These are phyloP conservation scores for Mnemiopsis leidyi DNA, from an alignment of 37 sponge, comb jelly and placozoan species.

Conservation along the genomic window DNA sequence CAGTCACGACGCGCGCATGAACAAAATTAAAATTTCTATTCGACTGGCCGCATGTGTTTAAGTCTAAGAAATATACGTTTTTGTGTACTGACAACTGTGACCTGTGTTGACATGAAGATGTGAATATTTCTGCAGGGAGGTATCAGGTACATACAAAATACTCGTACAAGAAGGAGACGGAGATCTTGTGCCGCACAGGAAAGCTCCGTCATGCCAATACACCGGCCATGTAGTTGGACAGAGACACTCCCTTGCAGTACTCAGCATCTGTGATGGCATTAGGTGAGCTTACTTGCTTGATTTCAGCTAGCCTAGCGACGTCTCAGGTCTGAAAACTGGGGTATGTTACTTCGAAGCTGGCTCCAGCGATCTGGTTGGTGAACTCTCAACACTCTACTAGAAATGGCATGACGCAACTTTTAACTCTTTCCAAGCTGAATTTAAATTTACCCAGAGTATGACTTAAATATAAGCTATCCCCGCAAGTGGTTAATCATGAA, in stretches of 20 bases:
- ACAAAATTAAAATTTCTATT: too few relatives aligned
- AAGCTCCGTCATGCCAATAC: conserved; percentile 5
- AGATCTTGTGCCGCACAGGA: neutral
- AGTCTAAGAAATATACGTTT: too few relatives aligned
- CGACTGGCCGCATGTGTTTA: neutral
- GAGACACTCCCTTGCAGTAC: neutral
- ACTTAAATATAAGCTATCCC: neutral
- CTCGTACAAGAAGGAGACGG: neutral
- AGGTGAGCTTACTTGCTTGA: neutral
- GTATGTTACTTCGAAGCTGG: neutral
- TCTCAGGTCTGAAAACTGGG: neutral
- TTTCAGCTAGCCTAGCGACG: neutral
- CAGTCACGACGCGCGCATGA: neutral
- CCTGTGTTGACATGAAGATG: too few relatives aligned
- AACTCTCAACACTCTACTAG: neutral
- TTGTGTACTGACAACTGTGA: too few relatives aligned
- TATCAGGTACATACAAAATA: conserved; percentile 30
- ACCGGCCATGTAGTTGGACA: neutral
- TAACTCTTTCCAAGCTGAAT: neutral
- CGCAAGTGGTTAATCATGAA: neutral
- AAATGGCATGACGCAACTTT: neutral
- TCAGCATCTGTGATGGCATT: conserved; percentile 28
- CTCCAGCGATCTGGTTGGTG: neutral
- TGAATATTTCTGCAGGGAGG: neutral
- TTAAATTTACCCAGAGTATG: neutral